These are phyloP conservation scores for Pangasius mekongensis DNA, from an alignment of 2,797 vertebrate genomes.

Conservation along the genomic window DNA sequence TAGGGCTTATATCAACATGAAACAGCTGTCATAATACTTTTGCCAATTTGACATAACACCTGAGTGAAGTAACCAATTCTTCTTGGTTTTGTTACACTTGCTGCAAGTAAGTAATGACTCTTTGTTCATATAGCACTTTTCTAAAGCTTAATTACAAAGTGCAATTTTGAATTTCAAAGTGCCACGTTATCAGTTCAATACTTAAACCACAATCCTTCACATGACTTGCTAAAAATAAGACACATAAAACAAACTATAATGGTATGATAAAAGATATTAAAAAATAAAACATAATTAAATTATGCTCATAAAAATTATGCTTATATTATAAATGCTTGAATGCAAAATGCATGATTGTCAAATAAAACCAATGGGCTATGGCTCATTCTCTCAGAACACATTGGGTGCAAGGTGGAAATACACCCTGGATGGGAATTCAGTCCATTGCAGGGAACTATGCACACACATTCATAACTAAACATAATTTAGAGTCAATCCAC, in stretches of 20 bases:
- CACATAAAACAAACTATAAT: background rate
- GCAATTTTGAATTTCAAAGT: background rate
- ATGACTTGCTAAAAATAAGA: background rate
- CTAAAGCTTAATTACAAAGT: background rate
- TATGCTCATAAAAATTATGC: too few relatives aligned
- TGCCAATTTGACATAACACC: background rate
- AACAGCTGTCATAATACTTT: conserved; percentile 38
- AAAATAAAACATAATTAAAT: background rate
- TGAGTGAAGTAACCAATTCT: background rate
- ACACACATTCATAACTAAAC: background rate
- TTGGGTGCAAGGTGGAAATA: background rate
- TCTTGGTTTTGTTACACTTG: background rate
- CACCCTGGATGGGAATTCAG: too few relatives aligned
- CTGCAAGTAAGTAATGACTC: background rate
- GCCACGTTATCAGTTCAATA: too few relatives aligned
- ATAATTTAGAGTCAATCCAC: background rate
- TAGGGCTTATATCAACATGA: conserved; percentile 3
- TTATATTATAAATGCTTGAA: background rate
- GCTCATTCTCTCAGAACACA: background rate
- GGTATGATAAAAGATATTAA: background rate
- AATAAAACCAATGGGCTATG: background rate
- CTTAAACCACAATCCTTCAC: background rate
- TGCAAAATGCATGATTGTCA: background rate
- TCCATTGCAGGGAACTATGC: too few relatives aligned
- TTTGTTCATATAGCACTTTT: background rate